These are phyloP conservation scores for Ariolimax columbianus DNA, from an alignment of 2,888 invertebrate genomes.

Conservation along the genomic window DNA sequence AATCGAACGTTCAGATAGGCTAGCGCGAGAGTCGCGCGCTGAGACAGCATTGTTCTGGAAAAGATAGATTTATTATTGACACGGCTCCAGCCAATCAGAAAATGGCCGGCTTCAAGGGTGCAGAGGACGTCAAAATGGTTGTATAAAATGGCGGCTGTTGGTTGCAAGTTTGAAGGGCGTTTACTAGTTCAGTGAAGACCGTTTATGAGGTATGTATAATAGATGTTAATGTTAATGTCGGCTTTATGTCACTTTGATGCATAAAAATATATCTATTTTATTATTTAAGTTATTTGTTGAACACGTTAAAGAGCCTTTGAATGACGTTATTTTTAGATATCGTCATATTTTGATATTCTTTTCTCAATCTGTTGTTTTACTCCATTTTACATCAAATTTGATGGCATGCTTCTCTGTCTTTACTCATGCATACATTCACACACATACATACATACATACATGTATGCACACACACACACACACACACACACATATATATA, in stretches of 20 bases:
- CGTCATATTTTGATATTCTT: too few species aligned
- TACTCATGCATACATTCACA: too few species aligned
- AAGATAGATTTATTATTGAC: constrained; percentile 5
- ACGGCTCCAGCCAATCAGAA: background rate
- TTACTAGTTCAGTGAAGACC: background rate
- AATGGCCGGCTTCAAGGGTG: background rate
- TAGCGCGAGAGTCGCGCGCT: background rate
- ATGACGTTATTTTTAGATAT: too few species aligned
- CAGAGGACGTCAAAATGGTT: background rate
- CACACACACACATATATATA: too few species aligned
- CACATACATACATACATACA: too few species aligned
- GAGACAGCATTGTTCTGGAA: constrained; percentile 4
- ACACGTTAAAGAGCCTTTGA: too few species aligned
- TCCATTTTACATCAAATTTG: too few species aligned
- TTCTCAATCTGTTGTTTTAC: too few species aligned
- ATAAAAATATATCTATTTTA: background rate
- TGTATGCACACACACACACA: too few species aligned
- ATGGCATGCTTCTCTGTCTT: too few species aligned
- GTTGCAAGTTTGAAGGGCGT: background rate
- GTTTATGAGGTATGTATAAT: background rate
- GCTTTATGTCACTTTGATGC: background rate
- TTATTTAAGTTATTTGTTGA: too few species aligned
- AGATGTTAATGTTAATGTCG: background rate
- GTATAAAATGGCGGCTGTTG: constrained; percentile 3
- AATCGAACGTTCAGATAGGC: background rate